A percentile compares a stretch with the other conserved stretches of the same genome.
These are phyloP conservation scores for Lethenteron camtschaticum DNA, from an alignment of 2,113 vertebrate species.

Conservation along the genomic window DNA sequence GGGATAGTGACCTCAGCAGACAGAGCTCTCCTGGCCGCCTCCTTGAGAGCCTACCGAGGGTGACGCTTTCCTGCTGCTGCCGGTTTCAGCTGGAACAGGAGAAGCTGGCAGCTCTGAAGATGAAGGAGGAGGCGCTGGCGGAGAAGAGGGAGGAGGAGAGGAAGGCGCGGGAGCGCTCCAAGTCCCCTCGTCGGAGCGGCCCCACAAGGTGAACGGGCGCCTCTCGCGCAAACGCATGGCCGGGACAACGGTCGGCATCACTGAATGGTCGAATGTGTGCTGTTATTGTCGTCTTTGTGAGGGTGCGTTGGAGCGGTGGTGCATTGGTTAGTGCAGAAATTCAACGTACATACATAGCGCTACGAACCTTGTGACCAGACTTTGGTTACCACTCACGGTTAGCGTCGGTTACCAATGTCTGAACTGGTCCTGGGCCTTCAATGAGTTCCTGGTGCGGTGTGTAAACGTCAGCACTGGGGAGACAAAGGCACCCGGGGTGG, in stretches of 20 bases:
- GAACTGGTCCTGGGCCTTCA: no score
- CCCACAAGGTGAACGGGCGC: neutral
- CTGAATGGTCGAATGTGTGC: neutral
- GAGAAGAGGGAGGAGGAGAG: constrained; percentile 73
- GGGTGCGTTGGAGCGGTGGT: no score
- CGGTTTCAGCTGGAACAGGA: constrained; percentile 69
- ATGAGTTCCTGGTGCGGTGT: no score
- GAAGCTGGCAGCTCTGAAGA: constrained; percentile 80
- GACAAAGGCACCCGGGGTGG: no score
- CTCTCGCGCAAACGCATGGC: neutral
- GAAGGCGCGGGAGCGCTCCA: constrained; percentile 66
- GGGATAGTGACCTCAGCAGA: neutral
- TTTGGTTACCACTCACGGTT: no score
- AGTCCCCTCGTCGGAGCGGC: constrained; percentile 60
- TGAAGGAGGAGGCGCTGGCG: constrained; percentile 69
- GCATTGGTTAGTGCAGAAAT: no score
- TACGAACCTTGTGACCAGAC: no score
- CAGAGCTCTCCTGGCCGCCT: neutral
- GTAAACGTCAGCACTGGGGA: no score
- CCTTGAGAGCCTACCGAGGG: neutral
- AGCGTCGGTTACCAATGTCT: no score
- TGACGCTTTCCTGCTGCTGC: neutral
- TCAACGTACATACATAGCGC: no score
- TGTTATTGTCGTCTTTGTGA: constrained; percentile 7
- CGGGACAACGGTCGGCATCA: neutral